Percentiles rank a stretch among this genome's conserved stretches.
Evolutionary conservation across 1,140 invertebrate species (phyloP).

Genomic region (Drosophila arizonae): DNA sequence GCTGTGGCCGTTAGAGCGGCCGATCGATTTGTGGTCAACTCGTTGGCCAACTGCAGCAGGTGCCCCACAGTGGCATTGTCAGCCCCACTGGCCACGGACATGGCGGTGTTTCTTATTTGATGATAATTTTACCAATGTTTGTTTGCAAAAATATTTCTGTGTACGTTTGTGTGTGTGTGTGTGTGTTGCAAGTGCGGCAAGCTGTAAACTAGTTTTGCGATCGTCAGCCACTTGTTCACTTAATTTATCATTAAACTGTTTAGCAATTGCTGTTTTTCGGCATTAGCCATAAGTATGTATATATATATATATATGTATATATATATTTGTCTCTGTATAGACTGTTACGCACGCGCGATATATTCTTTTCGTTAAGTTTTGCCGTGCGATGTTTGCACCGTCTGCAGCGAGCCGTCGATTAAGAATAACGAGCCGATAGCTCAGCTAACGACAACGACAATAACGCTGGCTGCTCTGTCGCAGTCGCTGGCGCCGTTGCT

Average conservation of each 20-base stretch:
- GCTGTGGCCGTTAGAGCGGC: neutral
- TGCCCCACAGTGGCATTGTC: slow-evolving; percentile 40
- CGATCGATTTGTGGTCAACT: slow-evolving; percentile 10
- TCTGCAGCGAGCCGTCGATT: slow-evolving; percentile 68
- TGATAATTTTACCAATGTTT: slow-evolving; percentile 4
- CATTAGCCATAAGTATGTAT: neutral
- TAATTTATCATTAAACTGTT: slow-evolving; percentile 15
- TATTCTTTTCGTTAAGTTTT: slow-evolving; percentile 2
- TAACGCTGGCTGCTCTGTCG: slow-evolving; percentile 24
- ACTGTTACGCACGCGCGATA: slow-evolving; percentile 31
- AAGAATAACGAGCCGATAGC: slow-evolving; percentile 55
- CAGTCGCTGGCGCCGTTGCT: neutral
- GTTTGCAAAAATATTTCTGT: slow-evolving; percentile 20
- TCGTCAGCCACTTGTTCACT: slow-evolving; percentile 8
- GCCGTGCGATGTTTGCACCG: slow-evolving; percentile 48
- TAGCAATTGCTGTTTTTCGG: neutral
- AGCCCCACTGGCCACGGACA: slow-evolving; percentile 25
- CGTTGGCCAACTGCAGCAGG: slow-evolving; percentile 7
- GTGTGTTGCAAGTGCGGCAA: slow-evolving; percentile 15
- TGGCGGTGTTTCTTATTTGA: neutral
- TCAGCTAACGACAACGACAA: slow-evolving; percentile 9
- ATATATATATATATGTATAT: neutral
- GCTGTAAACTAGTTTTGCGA: slow-evolving; percentile 44
- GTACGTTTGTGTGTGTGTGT: neutral
- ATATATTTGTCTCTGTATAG: neutral